phyloP scores from a whole-genome alignment of 2,888 invertebrate species.

The Liodrosophila aerea region DNA sequence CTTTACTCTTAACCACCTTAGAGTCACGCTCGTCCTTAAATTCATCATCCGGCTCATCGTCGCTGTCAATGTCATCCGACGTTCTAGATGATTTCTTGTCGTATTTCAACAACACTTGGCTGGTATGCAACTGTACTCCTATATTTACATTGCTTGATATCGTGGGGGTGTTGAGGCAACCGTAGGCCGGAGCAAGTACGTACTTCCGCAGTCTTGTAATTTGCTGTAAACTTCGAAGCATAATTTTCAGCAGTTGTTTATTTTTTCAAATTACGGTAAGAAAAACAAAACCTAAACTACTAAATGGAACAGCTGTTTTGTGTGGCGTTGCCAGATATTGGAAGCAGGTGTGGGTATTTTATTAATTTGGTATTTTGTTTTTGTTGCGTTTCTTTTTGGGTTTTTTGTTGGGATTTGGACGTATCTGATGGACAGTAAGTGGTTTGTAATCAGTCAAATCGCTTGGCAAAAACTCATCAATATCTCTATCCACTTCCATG shows the following conservation, averaged over 20 bases:
- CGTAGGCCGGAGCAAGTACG: constrained; percentile 4
- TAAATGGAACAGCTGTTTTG: constrained; percentile 52
- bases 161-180: constrained; percentile 9
- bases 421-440: constrained; percentile 63
- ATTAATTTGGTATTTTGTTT: constrained; percentile 32
- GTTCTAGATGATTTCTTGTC: constrained; percentile 60
- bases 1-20: constrained; percentile 86
- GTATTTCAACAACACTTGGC: constrained; percentile 52
- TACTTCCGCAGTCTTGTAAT: constrained; percentile 29
- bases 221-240: constrained; percentile 48
- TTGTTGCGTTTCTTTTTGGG: constrained; percentile 64
- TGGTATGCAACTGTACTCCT: constrained; percentile 37
- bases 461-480: constrained; percentile 63
- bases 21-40: constrained; percentile 85
- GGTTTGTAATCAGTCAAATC: constrained; percentile 52
- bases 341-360: not conserved
- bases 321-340: constrained; percentile 27
- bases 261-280: constrained; percentile 54
- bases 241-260: constrained; percentile 32
- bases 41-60: constrained; percentile 83
- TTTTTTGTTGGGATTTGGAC: constrained; percentile 73
- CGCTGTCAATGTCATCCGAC: constrained; percentile 83
- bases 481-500: constrained; percentile 42
- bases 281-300: constrained; percentile 50
- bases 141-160: not conserved